phyloP scores from a whole-genome alignment of 2,113 vertebrate species.

The Macroglossus sobrinus region DNA sequence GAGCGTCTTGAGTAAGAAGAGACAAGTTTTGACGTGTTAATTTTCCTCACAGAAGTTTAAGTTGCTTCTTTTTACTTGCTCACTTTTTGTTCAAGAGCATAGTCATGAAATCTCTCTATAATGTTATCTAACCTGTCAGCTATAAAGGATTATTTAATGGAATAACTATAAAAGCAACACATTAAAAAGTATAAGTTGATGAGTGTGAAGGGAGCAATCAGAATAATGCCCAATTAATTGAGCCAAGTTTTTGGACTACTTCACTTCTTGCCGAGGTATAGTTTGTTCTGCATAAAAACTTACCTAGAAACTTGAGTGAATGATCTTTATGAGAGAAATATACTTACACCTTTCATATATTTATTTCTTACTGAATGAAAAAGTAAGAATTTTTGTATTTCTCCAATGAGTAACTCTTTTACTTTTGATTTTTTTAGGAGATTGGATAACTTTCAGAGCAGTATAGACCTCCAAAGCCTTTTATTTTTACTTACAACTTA shows the following conservation, averaged over 20 bases:
- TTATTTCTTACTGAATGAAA: conserved; percentile 21
- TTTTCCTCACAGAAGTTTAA: neutral
- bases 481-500: neutral
- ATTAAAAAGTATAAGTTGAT: neutral
- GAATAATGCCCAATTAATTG: neutral
- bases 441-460: neutral
- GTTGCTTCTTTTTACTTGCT: neutral
- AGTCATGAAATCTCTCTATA: neutral
- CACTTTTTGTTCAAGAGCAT: neutral
- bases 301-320: neutral
- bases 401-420: neutral
- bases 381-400: neutral
- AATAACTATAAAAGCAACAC: neutral
- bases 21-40: neutral
- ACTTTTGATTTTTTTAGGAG: neutral
- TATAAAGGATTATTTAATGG: neutral
- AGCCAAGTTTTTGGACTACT: neutral
- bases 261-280: neutral
- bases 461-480: neutral
- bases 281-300: neutral
- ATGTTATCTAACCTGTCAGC: neutral
- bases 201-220: neutral
- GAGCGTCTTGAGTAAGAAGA: neutral
- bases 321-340: neutral
- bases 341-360: neutral